Evolutionary conservation across 2,797 vertebrate species (phyloP).

Genomic region (Xenentodon cancila): DNA sequence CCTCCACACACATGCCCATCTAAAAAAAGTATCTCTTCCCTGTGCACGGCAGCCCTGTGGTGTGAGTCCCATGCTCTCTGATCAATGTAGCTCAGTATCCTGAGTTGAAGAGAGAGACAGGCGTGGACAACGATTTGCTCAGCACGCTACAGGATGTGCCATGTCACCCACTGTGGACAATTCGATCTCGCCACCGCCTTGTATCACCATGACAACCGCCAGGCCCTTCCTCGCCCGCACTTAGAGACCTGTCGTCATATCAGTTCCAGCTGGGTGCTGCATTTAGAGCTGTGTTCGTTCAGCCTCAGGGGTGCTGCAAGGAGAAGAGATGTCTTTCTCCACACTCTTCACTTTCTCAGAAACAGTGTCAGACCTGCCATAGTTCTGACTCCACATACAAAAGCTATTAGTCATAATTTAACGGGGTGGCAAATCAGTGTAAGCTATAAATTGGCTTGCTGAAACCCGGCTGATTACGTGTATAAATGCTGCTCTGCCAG

Average conservation of each 20-base stretch:
- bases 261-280: constrained; percentile 76
- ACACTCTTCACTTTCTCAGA: constrained; percentile 27
- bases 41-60: constrained; percentile 33
- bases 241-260: constrained; percentile 72
- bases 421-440: constrained; percentile 40
- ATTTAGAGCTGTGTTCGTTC: constrained; percentile 66
- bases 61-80: constrained; percentile 54
- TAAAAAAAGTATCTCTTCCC: constrained; percentile 7
- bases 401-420: constrained; percentile 63
- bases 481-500: constrained; percentile 24
- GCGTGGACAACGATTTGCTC: constrained; percentile 68
- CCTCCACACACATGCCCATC: constrained; percentile 7
- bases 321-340: constrained; percentile 35
- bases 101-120: constrained; percentile 52
- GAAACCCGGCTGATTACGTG: constrained; percentile 42
- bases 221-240: constrained; percentile 42
- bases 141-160: constrained; percentile 70
- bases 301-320: constrained; percentile 35
- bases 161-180: constrained; percentile 72
- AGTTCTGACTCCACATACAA: constrained; percentile 46
- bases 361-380: constrained; percentile 34
- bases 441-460: constrained; percentile 33
- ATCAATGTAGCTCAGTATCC: constrained; percentile 57
- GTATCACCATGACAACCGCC: constrained; percentile 75
- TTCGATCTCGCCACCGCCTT: constrained; percentile 56